Evolutionary conservation across 2,797 vertebrate species (phyloP).

Genomic region (Morelia viridis): DNA sequence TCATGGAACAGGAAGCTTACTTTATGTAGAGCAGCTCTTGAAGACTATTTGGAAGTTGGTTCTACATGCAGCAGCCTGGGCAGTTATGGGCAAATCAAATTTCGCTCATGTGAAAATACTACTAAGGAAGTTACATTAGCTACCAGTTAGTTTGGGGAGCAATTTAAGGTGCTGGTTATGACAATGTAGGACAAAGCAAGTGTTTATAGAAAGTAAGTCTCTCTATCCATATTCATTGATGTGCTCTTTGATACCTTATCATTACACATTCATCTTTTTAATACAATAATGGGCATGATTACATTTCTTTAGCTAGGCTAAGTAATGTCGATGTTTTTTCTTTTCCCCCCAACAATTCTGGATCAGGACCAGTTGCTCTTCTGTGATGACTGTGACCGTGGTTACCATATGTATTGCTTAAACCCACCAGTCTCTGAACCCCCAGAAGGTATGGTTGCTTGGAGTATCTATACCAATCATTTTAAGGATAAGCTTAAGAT

Average conservation of each 20-base stretch:
- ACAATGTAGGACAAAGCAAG: constrained; percentile 16
- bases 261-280: constrained; percentile 26
- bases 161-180: background rate
- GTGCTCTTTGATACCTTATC: background rate
- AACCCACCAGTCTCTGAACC: constrained; percentile 95
- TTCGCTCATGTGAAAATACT: background rate
- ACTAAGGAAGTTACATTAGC: background rate
- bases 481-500: background rate
- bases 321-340: constrained; percentile 48
- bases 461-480: constrained; percentile 37
- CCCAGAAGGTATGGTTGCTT: constrained; percentile 85
- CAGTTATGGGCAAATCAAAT: background rate
- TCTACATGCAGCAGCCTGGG: background rate
- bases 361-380: constrained; percentile 95
- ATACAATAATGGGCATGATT: constrained; percentile 40
- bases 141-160: background rate
- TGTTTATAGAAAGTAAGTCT: background rate
- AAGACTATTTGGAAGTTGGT: background rate
- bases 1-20: background rate
- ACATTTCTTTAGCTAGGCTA: constrained; percentile 3
- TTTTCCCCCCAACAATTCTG: constrained; percentile 33
- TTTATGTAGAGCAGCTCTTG: background rate
- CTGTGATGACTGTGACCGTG: constrained; percentile 97
- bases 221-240: constrained; percentile 7
- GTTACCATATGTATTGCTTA: constrained; percentile 99